Evolutionary conservation across 2,888 invertebrate genomes (phyloP), one percentile per base, ranked within the genome.

Genomic region (Habrosyne pyritoides): DNA sequence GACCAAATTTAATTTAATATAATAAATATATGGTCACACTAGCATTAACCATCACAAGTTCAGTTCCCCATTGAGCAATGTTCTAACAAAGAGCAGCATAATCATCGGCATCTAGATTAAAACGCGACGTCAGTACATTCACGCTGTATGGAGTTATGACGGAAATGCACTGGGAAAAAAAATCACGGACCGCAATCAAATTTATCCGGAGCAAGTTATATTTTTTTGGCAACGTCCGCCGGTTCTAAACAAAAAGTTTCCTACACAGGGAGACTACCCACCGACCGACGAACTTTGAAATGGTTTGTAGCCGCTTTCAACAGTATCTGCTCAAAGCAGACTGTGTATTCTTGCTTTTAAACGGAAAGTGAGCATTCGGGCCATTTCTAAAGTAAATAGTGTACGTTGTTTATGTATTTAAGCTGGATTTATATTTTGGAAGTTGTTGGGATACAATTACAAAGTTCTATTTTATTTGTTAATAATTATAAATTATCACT

Each of bases 171-270:
- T 7, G 7, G 5, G 28, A 49, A 24, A 22, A 49, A 18, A 14
- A 21, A n/a, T 47, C 54, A 53, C 51, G 62, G 57, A 42, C 59
- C 56, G 50, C 73, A 71, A 71, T 71, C 66, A 72, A 66, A 68
- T 71, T 67, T 69, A 62, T 50, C 53, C 33, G 53, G 53, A 53
- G 53, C 59, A 55, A 68, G 66, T 70, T 67, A 62, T 61, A 61
- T 56, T 62, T 73, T 73, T 73, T 75, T 75, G 75, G 73, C 71
- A 67, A 50, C 59, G 58, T 52, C 42, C 57, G 33, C 55, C 53
- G 46, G 54, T 53, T 58, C 62, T 64, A 65, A 61, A 61, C 62
- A 62, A 68, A 68, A 70, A 67, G 58, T 64, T 64, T 55, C 3
- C 53, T 14, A 12, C 28, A 22, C 30, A 54, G 12, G 63, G 59